These are phyloP conservation scores for Strigamia maritima DNA, from an alignment of 2,888 invertebrate species.

Conservation along the genomic window DNA sequence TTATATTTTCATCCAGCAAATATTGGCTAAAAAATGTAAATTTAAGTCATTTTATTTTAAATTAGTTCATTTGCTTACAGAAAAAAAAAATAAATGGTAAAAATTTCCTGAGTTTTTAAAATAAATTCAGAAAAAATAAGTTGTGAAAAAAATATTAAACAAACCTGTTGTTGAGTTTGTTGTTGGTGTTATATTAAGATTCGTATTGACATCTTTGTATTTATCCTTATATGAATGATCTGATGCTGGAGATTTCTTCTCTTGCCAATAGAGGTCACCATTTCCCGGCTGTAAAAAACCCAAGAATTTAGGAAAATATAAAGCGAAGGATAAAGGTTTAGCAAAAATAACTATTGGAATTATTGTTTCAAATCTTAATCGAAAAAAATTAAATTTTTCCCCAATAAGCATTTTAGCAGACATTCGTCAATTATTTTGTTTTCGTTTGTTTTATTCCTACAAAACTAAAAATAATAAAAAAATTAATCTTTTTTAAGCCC, in stretches of 20 bases:
- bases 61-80: not conserved
- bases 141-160: not conserved
- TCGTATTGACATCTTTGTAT: slow-evolving; percentile 12
- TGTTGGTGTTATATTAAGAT: slow-evolving; percentile 9
- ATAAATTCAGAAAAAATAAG: not conserved
- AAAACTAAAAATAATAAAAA: too few relatives aligned
- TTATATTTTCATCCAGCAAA: not conserved
- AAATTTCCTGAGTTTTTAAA: too few relatives aligned
- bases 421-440: too few relatives aligned
- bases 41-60: not conserved
- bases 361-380: too few relatives aligned
- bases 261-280: slow-evolving; percentile 38
- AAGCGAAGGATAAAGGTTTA: too few relatives aligned
- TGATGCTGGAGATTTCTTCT: slow-evolving; percentile 38
- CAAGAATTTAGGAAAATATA: too few relatives aligned
- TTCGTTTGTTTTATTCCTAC: too few relatives aligned
- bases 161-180: slow-evolving; percentile 9
- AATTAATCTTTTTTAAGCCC: too few relatives aligned
- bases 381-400: too few relatives aligned
- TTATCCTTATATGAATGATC: slow-evolving; percentile 38
- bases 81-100: not conserved
- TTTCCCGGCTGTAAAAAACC: slow-evolving; percentile 11
- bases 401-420: too few relatives aligned
- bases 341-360: too few relatives aligned
- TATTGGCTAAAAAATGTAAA: not conserved